Base-by-base conservation (phyloP, 2,888 invertebrate species). In the Trissolcus brochymenae region DNA sequence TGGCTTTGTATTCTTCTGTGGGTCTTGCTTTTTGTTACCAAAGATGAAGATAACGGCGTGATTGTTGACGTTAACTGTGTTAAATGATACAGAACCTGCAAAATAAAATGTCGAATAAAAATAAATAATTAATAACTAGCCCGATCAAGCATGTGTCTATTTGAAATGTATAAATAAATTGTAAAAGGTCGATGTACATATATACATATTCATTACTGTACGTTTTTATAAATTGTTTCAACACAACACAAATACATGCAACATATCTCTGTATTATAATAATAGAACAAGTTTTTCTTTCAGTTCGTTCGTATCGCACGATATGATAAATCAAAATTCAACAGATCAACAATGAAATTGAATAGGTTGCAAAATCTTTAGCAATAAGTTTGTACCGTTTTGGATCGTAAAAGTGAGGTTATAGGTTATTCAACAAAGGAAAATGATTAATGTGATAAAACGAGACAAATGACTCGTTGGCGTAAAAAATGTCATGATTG, bases 51-150 rank as follows among this genome's bases (percentile, higher is more conserved):
- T 80, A 83, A 84, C 57, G 88, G 85, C 55, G 84, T 84, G 66
- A 87, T 82, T 19, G 85, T 81, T 54, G 86, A 85, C 68, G 87
- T 85, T 54, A 89, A 77, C 68, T 89, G 89, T 41, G 86, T 85
- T 78, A 89, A 82, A 75, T 89, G 88, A 82, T 87, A 88, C 59
- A 89, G 80, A 67, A 88, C 87, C 89, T 89, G 70, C 16, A 83
- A 75, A 46, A 46, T 6, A 46, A 46, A n/a, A 46, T 1, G n/a
- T 41, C n/a, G 46, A 16, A 46, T n/a, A 46, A 14, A 46, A 14
- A 46, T 46, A 46, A 46, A 46, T 46, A n/a, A 46, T 46, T 11
- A 46, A 46, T 11, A 6, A 46, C 46, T 0, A 14, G 16, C 4
- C 14, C 14, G n/a, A 46, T 46, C 6, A 46, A 46, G 46, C 16